A percentile compares a stretch with the other conserved stretches of the same genome.
These are phyloP conservation scores for Ptilodon capucinus DNA, from an alignment of 2,888 invertebrate genomes.

Conservation along the genomic window DNA sequence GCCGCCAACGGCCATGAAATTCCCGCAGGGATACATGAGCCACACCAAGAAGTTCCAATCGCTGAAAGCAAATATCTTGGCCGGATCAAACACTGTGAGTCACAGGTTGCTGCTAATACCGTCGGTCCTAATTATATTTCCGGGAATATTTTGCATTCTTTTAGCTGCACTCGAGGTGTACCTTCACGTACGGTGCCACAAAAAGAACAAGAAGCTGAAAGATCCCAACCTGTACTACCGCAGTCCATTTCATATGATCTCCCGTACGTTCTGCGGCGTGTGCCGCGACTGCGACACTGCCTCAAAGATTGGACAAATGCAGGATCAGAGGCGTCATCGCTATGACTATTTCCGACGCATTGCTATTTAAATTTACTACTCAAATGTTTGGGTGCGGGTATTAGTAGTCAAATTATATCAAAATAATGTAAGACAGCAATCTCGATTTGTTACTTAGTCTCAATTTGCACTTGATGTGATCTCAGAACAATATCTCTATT, in stretches of 20 bases:
- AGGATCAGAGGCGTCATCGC: slow-evolving; percentile 80
- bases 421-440: no score
- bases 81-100: slow-evolving; percentile 65
- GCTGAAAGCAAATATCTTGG: slow-evolving; percentile 61
- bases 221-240: slow-evolving; percentile 84
- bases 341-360: slow-evolving; percentile 68
- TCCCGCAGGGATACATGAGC: slow-evolving; percentile 53
- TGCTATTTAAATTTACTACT: slow-evolving; percentile 35
- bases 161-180: slow-evolving; percentile 82
- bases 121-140: slow-evolving; percentile 79
- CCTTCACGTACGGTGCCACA: slow-evolving; percentile 87
- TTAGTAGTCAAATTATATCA: neutral
- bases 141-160: slow-evolving; percentile 74
- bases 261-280: slow-evolving; percentile 86
- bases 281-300: slow-evolving; percentile 85
- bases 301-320: slow-evolving; percentile 84
- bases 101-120: slow-evolving; percentile 83
- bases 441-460: no score
- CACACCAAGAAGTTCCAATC: slow-evolving; percentile 61
- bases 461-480: no score
- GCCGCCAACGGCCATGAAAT: slow-evolving; percentile 40
- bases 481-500: no score
- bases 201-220: slow-evolving; percentile 84
- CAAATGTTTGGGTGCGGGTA: neutral
- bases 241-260: slow-evolving; percentile 86